Conservation (phyloP, 1,140 invertebrate genomes). For the Caerostris extrusa region DNA sequence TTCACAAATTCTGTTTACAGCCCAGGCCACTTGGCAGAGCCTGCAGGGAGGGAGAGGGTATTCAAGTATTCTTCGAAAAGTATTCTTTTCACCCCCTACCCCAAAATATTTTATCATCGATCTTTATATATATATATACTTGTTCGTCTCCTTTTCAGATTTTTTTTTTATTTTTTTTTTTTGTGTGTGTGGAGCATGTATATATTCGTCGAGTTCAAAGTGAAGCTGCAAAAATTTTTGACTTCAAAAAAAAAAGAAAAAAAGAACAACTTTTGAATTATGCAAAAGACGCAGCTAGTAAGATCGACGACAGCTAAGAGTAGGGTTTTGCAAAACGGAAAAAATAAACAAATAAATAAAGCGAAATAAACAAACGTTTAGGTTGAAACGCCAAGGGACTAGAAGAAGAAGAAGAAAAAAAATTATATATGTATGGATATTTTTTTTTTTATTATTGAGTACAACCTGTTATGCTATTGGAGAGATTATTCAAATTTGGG, state of each 20-base stretch:
- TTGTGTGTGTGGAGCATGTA: not conserved
- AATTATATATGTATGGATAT: too few species aligned
- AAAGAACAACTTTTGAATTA: not conserved
- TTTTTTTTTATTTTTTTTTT: not conserved
- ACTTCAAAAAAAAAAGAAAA: not conserved
- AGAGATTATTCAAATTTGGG: too few species aligned
- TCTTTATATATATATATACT: conserved; percentile 33
- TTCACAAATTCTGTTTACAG: conserved; percentile 34
- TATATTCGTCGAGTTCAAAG: not conserved
- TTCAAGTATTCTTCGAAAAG: not conserved
- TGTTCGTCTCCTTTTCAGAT: not conserved
- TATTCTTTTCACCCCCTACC: conserved; percentile 5
- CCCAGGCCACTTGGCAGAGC: conserved; percentile 21
- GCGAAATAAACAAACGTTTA: not conserved
- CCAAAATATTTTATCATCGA: conserved; percentile 45
- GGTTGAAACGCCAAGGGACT: not conserved
- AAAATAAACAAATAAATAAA: not conserved
- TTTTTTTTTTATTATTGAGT: too few species aligned
- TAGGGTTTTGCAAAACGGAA: not conserved
- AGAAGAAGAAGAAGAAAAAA: too few species aligned
- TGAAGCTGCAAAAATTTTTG: conserved; percentile 25
- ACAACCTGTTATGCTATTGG: too few species aligned
- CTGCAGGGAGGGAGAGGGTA: not conserved
- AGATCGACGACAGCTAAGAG: not conserved
- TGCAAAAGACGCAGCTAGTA: not conserved